Conservation (phyloP, 2,888 invertebrate genomes). For the Acleris laterana region DNA sequence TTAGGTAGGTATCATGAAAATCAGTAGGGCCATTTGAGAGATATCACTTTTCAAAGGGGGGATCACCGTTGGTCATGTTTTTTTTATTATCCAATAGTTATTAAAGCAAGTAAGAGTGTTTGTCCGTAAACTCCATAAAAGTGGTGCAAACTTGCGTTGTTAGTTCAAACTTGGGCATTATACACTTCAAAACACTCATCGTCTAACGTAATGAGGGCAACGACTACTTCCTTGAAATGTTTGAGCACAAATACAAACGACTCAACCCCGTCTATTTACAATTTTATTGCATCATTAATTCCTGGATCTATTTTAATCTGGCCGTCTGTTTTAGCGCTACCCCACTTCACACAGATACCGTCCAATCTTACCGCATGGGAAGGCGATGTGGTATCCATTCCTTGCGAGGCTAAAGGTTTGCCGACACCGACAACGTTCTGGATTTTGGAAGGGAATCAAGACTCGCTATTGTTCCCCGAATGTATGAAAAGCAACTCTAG, state of each 20-base stretch:
- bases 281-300: conserved; percentile 76
- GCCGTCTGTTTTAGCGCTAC: conserved; percentile 90
- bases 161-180: too few relatives aligned
- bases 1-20: too few relatives aligned
- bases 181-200: background rate
- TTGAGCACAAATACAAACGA: conserved; percentile 20
- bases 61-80: too few relatives aligned
- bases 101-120: background rate
- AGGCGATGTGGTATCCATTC: conserved; percentile 94
- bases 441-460: conserved; percentile 96
- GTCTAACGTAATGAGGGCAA: conserved; percentile 17
- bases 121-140: too few relatives aligned
- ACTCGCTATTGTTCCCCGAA: conserved; percentile 83
- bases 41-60: too few relatives aligned
- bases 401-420: conserved; percentile 95
- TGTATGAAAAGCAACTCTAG: conserved; percentile 79
- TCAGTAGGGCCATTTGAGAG: too few relatives aligned
- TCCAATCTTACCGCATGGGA: conserved; percentile 94
- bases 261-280: conserved; percentile 52
- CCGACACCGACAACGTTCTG: conserved; percentile 97
- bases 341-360: conserved; percentile 93
- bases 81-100: too few relatives aligned
- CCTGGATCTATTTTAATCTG: conserved; percentile 71
- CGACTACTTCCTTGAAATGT: conserved; percentile 19
- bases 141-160: too few relatives aligned